Evolutionary conservation across 2,797 vertebrate genomes (phyloP).

Genomic region (Streptopelia turtur): DNA sequence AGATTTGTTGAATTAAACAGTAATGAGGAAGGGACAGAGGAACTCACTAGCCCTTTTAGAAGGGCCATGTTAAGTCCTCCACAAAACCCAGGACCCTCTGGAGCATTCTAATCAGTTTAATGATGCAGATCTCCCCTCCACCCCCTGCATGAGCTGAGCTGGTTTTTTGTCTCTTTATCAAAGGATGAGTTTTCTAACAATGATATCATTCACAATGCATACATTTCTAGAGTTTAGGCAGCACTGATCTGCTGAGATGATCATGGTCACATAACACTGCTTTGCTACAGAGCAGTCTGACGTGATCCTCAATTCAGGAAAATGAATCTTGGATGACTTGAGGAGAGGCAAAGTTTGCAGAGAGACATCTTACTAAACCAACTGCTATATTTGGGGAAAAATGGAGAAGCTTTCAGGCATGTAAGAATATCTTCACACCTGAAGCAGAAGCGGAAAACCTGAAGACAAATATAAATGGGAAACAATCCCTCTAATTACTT

Average conservation of each 20-base stretch:
- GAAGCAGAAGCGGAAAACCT: background rate
- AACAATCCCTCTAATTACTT: background rate
- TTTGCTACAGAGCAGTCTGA: background rate
- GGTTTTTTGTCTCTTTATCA: background rate
- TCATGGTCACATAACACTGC: background rate
- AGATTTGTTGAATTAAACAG: conserved; percentile 61
- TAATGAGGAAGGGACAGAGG: conserved; percentile 40
- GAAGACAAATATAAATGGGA: background rate
- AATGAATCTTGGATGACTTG: background rate
- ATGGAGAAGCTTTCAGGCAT: background rate
- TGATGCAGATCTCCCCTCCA: conserved; percentile 23
- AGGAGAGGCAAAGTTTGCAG: background rate
- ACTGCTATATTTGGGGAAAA: background rate
- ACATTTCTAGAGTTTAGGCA: background rate
- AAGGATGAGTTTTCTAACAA: conserved; percentile 53
- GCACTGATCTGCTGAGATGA: background rate
- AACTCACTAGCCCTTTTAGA: conserved; percentile 26
- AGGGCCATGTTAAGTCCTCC: background rate
- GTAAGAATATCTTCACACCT: background rate
- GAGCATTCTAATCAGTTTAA: conserved; percentile 61
- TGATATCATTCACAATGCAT: conserved; percentile 11
- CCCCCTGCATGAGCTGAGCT: background rate
- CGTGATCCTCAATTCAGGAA: background rate
- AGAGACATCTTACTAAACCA: background rate
- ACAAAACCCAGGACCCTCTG: conserved; percentile 50